phyloP scores from a whole-genome alignment of 2,113 vertebrate genomes.

The Mustela lutreola region DNA sequence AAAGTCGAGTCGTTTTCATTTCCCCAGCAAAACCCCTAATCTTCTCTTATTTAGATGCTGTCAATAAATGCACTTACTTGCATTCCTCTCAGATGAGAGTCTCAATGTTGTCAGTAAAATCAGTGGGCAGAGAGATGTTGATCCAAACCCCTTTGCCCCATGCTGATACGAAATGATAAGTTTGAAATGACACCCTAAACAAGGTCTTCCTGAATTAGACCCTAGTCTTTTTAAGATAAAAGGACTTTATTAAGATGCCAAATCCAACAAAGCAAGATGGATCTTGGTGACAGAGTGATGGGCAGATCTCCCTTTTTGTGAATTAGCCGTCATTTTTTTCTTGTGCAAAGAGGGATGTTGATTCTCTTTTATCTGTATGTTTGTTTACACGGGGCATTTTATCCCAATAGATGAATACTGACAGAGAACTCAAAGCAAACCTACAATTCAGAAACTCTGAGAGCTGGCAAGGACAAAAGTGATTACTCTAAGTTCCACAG shows the following conservation, averaged over 20 bases:
- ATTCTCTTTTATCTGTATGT: constrained; percentile 35
- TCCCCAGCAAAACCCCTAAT: constrained; percentile 34
- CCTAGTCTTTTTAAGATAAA: constrained; percentile 68
- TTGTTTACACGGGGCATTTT: neutral
- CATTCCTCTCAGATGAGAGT: constrained; percentile 45
- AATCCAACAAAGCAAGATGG: constrained; percentile 33
- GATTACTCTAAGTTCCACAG: neutral
- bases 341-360: neutral
- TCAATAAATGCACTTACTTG: neutral
- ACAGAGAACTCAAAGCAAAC: neutral
- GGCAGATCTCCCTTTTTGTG: constrained; percentile 31
- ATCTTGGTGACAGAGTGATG: constrained; percentile 34
- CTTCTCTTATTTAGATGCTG: constrained; percentile 61
- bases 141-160: constrained; percentile 19
- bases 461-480: neutral
- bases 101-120: constrained; percentile 46
- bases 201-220: constrained; percentile 30
- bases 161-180: constrained; percentile 56
- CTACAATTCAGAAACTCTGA: neutral
- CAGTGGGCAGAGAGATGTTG: neutral
- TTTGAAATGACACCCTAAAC: constrained; percentile 3
- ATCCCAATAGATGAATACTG: neutral
- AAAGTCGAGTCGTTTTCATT: constrained; percentile 42
- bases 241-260: constrained; percentile 67
- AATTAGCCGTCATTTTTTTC: neutral